phyloP scores from a whole-genome alignment of 1,140 invertebrate species.

The Rhagoletis zephyria region DNA sequence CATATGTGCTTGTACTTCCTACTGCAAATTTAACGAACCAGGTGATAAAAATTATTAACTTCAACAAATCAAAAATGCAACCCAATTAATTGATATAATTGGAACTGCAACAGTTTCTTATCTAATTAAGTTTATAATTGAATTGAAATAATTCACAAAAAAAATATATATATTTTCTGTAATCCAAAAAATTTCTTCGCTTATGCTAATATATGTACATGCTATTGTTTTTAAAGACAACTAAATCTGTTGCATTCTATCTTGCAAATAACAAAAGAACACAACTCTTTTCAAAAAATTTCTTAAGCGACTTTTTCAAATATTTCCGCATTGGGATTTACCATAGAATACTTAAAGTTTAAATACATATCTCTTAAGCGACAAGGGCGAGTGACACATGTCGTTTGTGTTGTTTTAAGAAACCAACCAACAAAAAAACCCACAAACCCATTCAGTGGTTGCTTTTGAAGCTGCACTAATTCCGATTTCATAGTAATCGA shows the following conservation, averaged over 20 bases:
- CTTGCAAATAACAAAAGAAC: no score
- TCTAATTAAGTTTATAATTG: not conserved
- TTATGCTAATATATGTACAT: no score
- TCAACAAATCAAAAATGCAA: no score
- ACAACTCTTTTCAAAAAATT: no score
- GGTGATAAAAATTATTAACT: not conserved
- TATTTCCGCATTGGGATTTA: not conserved
- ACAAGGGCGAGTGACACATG: not conserved
- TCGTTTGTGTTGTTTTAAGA: not conserved
- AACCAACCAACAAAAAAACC: not conserved
- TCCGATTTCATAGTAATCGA: not conserved
- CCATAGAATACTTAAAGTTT: not conserved
- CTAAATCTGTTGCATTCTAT: no score
- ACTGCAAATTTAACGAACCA: not conserved
- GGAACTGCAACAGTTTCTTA: no score
- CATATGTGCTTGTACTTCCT: not conserved
- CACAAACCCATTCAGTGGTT: not conserved
- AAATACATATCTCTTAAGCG: not conserved
- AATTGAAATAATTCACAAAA: not conserved
- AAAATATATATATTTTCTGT: no score
- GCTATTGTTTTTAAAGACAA: no score
- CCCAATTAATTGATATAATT: no score
- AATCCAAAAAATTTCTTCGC: no score
- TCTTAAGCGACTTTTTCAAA: no score
- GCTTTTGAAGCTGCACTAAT: not conserved